Base-by-base conservation (phyloP, 2,113 vertebrate genomes). In the Hydrochoerus hydrochaeris region DNA sequence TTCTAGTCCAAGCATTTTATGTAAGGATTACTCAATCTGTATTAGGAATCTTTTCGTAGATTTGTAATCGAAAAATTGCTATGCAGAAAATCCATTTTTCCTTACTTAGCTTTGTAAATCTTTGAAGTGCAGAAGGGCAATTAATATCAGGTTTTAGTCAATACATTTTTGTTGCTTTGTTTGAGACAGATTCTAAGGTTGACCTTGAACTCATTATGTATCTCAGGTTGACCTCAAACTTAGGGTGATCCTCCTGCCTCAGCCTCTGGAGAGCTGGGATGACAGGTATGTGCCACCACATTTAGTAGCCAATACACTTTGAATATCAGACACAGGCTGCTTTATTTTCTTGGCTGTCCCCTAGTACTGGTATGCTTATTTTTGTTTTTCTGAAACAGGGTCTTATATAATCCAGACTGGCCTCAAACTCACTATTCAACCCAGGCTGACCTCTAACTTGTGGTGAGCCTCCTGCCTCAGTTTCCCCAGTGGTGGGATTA, bases 21-120 rank as follows among this genome's bases (percentile, higher is more conserved):
- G 57, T 57, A 88, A 69, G 49, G 32, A 5, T 16, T 26, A 44
- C 17, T 83, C 83, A 54, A 57, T n/a, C 46, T 86, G 28, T 80
- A 97, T 87, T 95, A 92, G 63, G 75, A 95, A 97, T 93, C 41
- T 78, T 94, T 95, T 97, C 80, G 84, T 95, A 90, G 20, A 80
- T 86, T 91, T 95, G 77, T 97, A 87, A 87, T 80, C 20, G 88
- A 30, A 67, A 62, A 32, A 49, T 85, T 84, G 52, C 46, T 67
- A 77, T 44, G 58, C 22, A 82, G 49, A 90, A 93, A 94, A 19
- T 2, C n/a, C 13, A 60, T 65, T 84, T 89, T 88, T 78, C 11
- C 52, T 86, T 88, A 41, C 54, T 95, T 65, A 67, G 38, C 28
- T 93, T 91, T 69, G 82, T 67, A 96, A 46, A 16, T 96, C 71